phyloP scores from a whole-genome alignment of 2,797 vertebrate species.

The Lithobates sylvaticus region DNA sequence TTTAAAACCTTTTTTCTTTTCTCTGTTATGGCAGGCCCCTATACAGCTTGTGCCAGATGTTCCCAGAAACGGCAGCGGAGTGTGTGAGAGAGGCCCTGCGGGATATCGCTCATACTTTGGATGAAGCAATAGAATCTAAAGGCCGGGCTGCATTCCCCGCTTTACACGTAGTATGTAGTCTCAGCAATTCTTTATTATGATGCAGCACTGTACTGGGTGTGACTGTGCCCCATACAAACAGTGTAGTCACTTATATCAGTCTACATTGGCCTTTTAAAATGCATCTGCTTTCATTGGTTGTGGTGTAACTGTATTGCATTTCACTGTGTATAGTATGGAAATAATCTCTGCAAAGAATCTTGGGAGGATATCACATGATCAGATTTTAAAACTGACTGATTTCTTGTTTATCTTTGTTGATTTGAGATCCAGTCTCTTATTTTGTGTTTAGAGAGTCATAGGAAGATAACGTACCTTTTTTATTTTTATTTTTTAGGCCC shows the following conservation, averaged over 20 bases:
- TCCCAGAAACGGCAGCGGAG: constrained; percentile 83
- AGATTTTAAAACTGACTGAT: too few species aligned
- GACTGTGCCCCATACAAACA: background rate
- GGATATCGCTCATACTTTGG: constrained; percentile 85
- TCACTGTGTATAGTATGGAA: too few species aligned
- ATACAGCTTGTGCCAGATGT: constrained; percentile 89
- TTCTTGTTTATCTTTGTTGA: too few species aligned
- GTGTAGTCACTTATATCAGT: background rate
- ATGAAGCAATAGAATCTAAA: constrained; percentile 84
- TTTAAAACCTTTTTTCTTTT: background rate
- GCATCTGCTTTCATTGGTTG: too few species aligned
- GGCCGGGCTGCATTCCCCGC: constrained; percentile 80
- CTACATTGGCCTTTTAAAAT: background rate
- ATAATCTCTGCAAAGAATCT: too few species aligned
- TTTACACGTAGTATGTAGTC: constrained; percentile 82
- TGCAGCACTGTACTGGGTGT: background rate
- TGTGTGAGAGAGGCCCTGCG: constrained; percentile 79
- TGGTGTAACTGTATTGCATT: too few species aligned
- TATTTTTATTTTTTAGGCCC: too few species aligned
- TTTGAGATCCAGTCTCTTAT: too few species aligned
- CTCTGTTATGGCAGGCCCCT: constrained; percentile 77
- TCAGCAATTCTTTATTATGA: too few species aligned
- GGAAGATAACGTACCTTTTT: too few species aligned
- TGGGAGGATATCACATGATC: too few species aligned
- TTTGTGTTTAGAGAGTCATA: too few species aligned